Evolutionary conservation across 2,888 invertebrate species (phyloP).

Genomic region (Drosophila imparisetae): DNA sequence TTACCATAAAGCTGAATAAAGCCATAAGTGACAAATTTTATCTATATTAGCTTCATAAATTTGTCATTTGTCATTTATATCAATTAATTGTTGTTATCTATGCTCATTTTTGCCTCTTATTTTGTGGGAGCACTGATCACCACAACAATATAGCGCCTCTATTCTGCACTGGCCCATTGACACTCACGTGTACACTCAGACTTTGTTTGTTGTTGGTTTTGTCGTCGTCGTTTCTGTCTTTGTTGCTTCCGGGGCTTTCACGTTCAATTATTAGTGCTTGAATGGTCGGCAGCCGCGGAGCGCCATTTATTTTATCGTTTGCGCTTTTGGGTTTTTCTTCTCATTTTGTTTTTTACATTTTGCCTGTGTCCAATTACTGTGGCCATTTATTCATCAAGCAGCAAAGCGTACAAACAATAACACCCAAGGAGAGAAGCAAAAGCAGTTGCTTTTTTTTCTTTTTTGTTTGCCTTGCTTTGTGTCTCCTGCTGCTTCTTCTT

Average conservation of each 20-base stretch:
- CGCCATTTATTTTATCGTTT: conserved; percentile 41
- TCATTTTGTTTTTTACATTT: conserved; percentile 21
- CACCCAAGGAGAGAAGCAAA: conserved; percentile 18
- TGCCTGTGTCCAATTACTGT: conserved; percentile 58
- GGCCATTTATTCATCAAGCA: conserved; percentile 66
- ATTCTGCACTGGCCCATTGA: background rate
- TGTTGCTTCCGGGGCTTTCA: conserved; percentile 56
- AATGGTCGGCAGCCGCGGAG: conserved; percentile 40
- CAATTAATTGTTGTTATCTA: background rate
- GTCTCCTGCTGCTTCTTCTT: background rate
- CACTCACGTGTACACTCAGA: conserved; percentile 1
- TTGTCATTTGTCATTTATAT: background rate
- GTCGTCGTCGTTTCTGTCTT: conserved; percentile 11
- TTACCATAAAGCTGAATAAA: background rate
- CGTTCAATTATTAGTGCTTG: conserved; percentile 65
- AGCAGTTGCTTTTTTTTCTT: conserved; percentile 5
- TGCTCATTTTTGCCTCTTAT: background rate
- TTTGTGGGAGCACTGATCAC: background rate
- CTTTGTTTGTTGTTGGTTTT: conserved; percentile 2
- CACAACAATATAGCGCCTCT: background rate
- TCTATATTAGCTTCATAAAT: background rate
- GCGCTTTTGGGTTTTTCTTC: conserved; percentile 39
- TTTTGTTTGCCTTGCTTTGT: conserved; percentile 1
- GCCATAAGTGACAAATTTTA: background rate
- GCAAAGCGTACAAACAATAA: conserved; percentile 46